These are phyloP conservation scores for Opisthograptis luteolata DNA, from an alignment of 2,888 invertebrate species.

Conservation along the genomic window DNA sequence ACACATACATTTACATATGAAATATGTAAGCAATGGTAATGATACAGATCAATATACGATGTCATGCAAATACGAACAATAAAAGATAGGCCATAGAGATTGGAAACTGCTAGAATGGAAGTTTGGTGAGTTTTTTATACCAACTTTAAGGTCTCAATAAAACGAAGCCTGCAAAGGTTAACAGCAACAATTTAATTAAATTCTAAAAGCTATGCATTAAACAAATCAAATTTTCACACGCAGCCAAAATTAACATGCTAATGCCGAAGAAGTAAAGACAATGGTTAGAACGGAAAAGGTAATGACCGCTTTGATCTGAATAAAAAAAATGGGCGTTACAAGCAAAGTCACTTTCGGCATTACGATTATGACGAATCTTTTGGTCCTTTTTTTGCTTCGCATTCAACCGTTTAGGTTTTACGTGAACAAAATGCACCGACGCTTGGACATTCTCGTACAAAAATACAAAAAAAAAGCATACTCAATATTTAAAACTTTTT, in stretches of 20 bases:
- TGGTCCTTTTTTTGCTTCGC: slow-evolving; percentile 26
- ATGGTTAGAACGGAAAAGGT: slow-evolving; percentile 9
- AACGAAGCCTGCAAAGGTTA: too few species aligned
- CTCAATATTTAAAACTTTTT: too few species aligned
- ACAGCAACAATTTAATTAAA: too few species aligned
- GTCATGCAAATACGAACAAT: slow-evolving; percentile 51
- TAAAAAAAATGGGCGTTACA: slow-evolving; percentile 19
- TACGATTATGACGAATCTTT: slow-evolving; percentile 30
- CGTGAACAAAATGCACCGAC: slow-evolving; percentile 30
- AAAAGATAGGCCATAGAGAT: slow-evolving; percentile 22
- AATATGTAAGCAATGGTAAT: slow-evolving; percentile 30
- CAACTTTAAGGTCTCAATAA: too few species aligned
- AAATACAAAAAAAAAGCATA: too few species aligned
- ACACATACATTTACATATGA: slow-evolving; percentile 33
- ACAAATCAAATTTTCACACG: not conserved
- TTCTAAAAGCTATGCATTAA: too few species aligned
- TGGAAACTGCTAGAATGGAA: not conserved
- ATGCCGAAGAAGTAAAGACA: slow-evolving; percentile 1
- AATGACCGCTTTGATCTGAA: slow-evolving; percentile 8
- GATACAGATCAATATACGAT: slow-evolving; percentile 55
- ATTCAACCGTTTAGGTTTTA: slow-evolving; percentile 19
- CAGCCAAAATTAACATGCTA: not conserved
- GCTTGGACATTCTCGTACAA: slow-evolving; percentile 16
- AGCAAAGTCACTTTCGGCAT: slow-evolving; percentile 31
- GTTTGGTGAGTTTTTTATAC: not conserved